Conservation (phyloP, 1,140 invertebrate genomes). For the Homarus americanus region DNA sequence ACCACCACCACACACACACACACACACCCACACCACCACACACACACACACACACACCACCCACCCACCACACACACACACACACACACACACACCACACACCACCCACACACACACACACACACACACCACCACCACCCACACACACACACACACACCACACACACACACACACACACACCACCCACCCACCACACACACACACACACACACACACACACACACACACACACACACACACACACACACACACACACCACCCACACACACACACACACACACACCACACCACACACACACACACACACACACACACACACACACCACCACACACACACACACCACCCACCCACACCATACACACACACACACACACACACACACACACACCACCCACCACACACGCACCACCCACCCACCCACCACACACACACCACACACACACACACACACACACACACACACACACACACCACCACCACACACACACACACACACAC, state of each 20-base stretch:
- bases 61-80: too few relatives aligned
- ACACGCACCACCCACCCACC: neutral
- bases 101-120: too few relatives aligned
- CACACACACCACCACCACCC: too few relatives aligned
- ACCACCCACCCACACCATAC: neutral
- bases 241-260: conserved; percentile 23
- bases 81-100: too few relatives aligned
- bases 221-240: conserved; percentile 20
- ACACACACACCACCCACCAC: neutral
- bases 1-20: too few relatives aligned
- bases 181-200: neutral
- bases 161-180: neutral
- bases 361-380: conserved; percentile 9
- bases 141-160: too few relatives aligned
- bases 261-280: conserved; percentile 36
- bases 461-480: conserved; percentile 27
- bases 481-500: neutral
- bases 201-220: neutral
- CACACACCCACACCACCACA: too few relatives aligned
- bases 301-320: conserved; percentile 32
- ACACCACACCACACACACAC: conserved; percentile 26
- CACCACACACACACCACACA: conserved; percentile 7
- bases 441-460: conserved; percentile 16
- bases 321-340: neutral
- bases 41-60: too few relatives aligned